Evolutionary conservation across 2,888 invertebrate species (phyloP).

Genomic region (Eupithecia subumbrata): DNA sequence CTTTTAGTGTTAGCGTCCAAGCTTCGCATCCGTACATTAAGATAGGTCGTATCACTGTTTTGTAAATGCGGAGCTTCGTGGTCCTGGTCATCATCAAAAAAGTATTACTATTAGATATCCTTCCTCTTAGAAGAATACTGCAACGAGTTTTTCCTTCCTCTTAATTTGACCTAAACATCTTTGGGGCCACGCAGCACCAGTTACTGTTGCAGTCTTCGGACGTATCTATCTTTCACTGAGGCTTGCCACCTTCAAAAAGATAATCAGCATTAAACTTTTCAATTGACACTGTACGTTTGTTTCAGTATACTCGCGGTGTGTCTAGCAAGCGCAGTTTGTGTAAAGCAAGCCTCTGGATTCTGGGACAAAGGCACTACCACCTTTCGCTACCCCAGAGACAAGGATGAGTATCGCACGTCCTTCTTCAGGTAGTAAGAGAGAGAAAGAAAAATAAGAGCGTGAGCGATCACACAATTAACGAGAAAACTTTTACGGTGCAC

Average conservation of each 20-base stretch:
- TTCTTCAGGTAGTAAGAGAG: neutral
- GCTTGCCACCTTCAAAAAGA: neutral
- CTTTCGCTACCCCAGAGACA: neutral
- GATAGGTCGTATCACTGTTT: too few species aligned
- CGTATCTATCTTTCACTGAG: too few species aligned
- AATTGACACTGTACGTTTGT: neutral
- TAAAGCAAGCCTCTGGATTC: neutral
- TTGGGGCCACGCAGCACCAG: neutral
- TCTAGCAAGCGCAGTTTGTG: neutral
- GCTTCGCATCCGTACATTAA: too few species aligned
- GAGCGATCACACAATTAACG: neutral
- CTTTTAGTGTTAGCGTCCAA: too few species aligned
- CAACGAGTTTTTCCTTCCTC: too few species aligned
- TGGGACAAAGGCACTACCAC: conserved; percentile 6
- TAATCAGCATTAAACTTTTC: neutral
- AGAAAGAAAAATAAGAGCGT: neutral
- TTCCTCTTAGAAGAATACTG: too few species aligned
- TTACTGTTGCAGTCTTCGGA: neutral
- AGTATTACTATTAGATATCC: too few species aligned
- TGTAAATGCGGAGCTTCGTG: too few species aligned
- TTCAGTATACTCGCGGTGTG: neutral
- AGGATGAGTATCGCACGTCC: conserved; percentile 1
- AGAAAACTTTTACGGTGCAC: too few species aligned
- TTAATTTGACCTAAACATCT: too few species aligned
- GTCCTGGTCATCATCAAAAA: too few species aligned